Conservation (phyloP, 2,888 invertebrate genomes). For the Mactromeris polynyma region DNA sequence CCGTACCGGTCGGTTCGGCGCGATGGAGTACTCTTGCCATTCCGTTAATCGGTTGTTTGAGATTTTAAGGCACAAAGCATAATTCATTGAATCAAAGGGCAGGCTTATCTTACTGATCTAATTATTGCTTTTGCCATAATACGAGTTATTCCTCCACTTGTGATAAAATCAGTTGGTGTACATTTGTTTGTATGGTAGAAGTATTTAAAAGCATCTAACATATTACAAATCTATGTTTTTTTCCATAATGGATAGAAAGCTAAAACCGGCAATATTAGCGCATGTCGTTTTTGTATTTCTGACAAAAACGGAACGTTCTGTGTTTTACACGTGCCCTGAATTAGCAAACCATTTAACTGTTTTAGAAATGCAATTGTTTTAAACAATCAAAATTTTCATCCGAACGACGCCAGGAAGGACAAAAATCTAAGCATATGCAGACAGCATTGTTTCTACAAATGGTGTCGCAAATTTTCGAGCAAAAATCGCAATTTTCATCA, state of each 20-base stretch:
- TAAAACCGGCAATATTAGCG: neutral
- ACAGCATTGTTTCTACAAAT: slow-evolving; percentile 7
- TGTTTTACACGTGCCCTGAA: neutral
- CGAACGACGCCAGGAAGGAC: slow-evolving; percentile 4
- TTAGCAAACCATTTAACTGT: slow-evolving; percentile 7
- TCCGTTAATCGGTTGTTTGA: neutral
- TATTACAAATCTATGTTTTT: no score
- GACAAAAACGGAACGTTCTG: neutral
- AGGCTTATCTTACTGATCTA: neutral
- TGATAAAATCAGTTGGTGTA: neutral
- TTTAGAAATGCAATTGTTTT: slow-evolving; percentile 13
- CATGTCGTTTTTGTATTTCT: neutral
- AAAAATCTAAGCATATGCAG: neutral
- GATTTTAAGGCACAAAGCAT: neutral
- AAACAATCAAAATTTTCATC: neutral
- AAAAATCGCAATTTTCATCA: neutral
- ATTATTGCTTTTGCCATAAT: neutral
- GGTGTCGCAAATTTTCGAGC: slow-evolving; percentile 3
- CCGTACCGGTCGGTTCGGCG: neutral
- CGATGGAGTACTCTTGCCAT: neutral
- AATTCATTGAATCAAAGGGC: neutral
- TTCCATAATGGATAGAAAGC: neutral
- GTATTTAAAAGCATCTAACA: no score
- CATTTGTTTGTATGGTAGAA: no score
- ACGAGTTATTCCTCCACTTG: neutral